Base-by-base conservation (phyloP, 53 echinoderm and acorn worm species). In the Paelopatides confundens region DNA sequence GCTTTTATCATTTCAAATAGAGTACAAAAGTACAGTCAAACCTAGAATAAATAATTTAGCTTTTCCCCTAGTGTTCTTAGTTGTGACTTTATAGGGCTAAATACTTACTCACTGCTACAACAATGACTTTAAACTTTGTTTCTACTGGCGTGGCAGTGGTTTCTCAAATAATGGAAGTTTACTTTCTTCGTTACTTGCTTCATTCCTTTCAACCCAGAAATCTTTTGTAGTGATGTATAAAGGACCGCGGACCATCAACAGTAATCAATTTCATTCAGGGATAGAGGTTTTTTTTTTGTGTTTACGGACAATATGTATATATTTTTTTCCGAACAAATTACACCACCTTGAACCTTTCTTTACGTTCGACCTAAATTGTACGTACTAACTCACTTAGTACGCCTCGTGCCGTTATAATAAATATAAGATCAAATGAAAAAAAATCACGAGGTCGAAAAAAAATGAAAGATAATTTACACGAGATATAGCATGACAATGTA, bases 321-420 rank as follows among this genome's bases (percentile, higher is more conserved):
- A 21, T 58, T 18, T 58, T 18, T 58, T 58, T 58, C 58, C 15
- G 58, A 74, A 40, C 74, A 74, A 74, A 74, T 74, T 74, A 74
- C 74, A 36, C 23, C 74, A 74, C 74, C 74, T 74, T 74, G 74
- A 74, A 74, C 74, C 74, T 74, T 74, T 74, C 58, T 58, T 74
- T 74, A 40, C 46, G 74, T 74, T 74, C 46, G 74, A 39, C 74
- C 74, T 46, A 74, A 74, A 74, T 74, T 23, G 38, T 29, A 23
- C 27, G 33, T 74, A 12, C 39, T 74, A 74, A 74, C 74, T 74
- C 74, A 40, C 28, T 46, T 74, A 74, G 46, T n/a, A 21, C 58
- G 58, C 58, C 58, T 58, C 58, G 58, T 58, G 58, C 24, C 4
- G 17, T 58, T 23, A 58, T 58, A 58, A 58, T 21, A 58, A 58